Evolutionary conservation across 1,140 invertebrate species (phyloP).

Genomic region (Acromyrmex charruanus): DNA sequence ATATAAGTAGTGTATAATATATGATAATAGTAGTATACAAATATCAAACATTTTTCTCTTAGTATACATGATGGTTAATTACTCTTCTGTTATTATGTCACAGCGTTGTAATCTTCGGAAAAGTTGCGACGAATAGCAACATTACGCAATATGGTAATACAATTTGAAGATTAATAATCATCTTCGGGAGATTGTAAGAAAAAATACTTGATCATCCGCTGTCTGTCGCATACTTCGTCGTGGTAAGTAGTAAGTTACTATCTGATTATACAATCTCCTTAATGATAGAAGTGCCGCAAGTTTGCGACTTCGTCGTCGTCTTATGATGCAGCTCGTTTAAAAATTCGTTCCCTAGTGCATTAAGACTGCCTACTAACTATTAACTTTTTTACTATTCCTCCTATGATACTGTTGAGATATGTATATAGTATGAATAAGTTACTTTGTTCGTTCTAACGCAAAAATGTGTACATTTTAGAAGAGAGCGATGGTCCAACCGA

Average conservation of each 20-base stretch:
- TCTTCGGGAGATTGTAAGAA: slow-evolving; percentile 51
- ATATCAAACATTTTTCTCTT: no score
- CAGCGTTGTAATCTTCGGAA: neutral
- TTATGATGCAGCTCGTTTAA: slow-evolving; percentile 51
- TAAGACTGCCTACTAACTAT: slow-evolving; percentile 53
- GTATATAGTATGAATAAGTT: slow-evolving; percentile 24
- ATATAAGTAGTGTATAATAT: no score
- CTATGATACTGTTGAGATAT: slow-evolving; percentile 7
- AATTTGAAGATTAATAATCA: slow-evolving; percentile 63
- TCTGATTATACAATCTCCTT: slow-evolving; percentile 64
- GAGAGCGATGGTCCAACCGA: neutral
- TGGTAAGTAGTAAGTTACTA: slow-evolving; percentile 62
- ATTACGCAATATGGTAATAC: slow-evolving; percentile 59
- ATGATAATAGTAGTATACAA: no score
- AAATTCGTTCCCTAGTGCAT: slow-evolving; percentile 50
- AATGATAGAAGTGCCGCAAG: slow-evolving; percentile 59
- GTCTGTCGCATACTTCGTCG: slow-evolving; percentile 49
- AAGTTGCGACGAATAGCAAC: slow-evolving; percentile 38
- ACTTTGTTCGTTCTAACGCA: neutral
- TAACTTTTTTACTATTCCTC: slow-evolving; percentile 35
- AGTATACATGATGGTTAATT: slow-evolving; percentile 29
- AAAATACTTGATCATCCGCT: slow-evolving; percentile 63
- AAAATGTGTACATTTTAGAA: slow-evolving; percentile 13
- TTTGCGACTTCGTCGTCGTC: slow-evolving; percentile 52
- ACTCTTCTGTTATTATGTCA: slow-evolving; percentile 32